A percentile compares a stretch with the other conserved stretches of the same genome.
Conservation (phyloP, 2,113 vertebrate species). For the Gallinago undulata region DNA sequence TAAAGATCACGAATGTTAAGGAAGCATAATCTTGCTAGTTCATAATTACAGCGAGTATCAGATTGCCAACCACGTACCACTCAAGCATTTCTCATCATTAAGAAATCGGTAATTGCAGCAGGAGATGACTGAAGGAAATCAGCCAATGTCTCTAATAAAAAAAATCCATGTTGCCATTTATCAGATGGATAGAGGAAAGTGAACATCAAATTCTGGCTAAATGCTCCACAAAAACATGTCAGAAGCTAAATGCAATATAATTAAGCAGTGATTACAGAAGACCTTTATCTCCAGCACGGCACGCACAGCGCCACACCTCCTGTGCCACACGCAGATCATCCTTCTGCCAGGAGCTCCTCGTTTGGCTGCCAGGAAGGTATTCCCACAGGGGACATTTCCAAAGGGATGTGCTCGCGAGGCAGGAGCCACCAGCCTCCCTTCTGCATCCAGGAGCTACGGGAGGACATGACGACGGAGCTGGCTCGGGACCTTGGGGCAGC, state of each 20-base stretch:
- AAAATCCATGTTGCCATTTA: neutral
- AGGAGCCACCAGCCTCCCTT: neutral
- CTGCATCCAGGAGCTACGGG: neutral
- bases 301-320: neutral
- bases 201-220: neutral
- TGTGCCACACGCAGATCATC: neutral
- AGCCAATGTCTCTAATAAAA: neutral
- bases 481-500: neutral
- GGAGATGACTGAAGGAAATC: conserved; percentile 39
- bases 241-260: neutral
- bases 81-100: conserved; percentile 2
- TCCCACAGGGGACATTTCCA: neutral
- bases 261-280: conserved; percentile 1
- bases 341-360: neutral
- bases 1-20: neutral
- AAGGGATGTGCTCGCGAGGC: fast-evolving
- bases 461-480: fast-evolving
- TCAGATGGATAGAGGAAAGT: neutral
- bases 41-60: neutral
- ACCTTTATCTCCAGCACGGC: neutral
- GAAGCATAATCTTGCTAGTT: neutral
- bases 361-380: neutral
- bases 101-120: conserved; percentile 12
- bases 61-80: neutral
- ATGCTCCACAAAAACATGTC: neutral